These are phyloP conservation scores for Pissodes strobi DNA, from an alignment of 1,140 invertebrate species.

Conservation along the genomic window DNA sequence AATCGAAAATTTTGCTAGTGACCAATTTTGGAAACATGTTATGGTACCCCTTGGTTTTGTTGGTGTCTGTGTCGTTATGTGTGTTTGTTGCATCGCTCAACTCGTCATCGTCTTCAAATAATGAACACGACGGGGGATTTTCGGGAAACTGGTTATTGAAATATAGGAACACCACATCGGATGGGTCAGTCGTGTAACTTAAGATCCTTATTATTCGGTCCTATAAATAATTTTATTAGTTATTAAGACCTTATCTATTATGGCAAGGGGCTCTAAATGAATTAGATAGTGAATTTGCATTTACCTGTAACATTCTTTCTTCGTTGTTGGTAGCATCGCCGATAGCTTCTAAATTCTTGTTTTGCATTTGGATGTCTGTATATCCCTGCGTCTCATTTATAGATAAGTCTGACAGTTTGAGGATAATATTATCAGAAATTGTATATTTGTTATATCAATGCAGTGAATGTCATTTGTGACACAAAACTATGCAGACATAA, in stretches of 20 bases:
- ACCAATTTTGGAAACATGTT: conserved; percentile 24
- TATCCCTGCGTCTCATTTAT: not conserved
- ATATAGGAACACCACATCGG: conserved; percentile 16
- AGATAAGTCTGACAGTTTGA: not conserved
- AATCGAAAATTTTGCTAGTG: conserved; percentile 8
- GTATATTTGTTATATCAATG: too few relatives aligned
- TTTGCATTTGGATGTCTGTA: not conserved
- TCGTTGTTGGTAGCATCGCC: conserved; percentile 2
- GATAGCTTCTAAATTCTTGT: not conserved
- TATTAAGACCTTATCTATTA: too few relatives aligned
- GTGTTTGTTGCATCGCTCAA: too few relatives aligned
- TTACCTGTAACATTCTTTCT: conserved; percentile 14
- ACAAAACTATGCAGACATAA: too few relatives aligned
- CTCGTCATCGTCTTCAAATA: conserved; percentile 13
- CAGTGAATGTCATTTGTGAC: too few relatives aligned
- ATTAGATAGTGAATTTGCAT: not conserved
- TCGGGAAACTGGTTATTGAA: conserved; percentile 24
- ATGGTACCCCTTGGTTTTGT: not conserved
- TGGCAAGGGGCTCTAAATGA: too few relatives aligned
- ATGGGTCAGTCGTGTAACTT: not conserved
- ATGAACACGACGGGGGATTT: conserved; percentile 14
- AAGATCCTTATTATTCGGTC: conserved; percentile 17
- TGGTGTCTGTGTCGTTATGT: not conserved
- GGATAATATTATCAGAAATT: too few relatives aligned
- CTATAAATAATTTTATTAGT: conserved; percentile 5